Evolutionary conservation across 2,113 vertebrate genomes (phyloP).

Genomic region (Pollimyrus isidori): DNA sequence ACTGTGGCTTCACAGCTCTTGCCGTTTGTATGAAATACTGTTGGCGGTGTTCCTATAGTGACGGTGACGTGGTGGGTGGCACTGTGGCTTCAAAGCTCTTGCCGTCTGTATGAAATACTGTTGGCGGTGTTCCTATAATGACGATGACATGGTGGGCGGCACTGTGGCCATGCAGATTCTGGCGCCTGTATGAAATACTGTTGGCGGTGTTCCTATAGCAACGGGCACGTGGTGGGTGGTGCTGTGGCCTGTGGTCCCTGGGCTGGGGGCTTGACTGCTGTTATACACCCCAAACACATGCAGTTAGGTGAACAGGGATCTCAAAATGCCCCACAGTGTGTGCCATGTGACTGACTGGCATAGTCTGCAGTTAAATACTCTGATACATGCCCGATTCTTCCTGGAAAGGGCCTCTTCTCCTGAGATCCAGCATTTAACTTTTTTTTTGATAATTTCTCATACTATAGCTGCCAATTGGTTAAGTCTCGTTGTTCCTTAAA

Average conservation of each 20-base stretch:
- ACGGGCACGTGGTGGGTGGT: too few relatives aligned
- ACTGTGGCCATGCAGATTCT: too few relatives aligned
- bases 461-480: neutral
- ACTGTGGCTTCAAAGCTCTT: too few relatives aligned
- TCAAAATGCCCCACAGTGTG: neutral
- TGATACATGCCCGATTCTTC: neutral
- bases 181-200: too few relatives aligned
- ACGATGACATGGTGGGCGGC: too few relatives aligned
- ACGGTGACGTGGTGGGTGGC: too few relatives aligned
- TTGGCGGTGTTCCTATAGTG: too few relatives aligned
- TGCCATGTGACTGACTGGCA: neutral
- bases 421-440: neutral
- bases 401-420: neutral
- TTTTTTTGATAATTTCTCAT: neutral
- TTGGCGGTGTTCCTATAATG: too few relatives aligned
- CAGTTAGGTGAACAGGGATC: neutral
- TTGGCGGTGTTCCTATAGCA: too few relatives aligned
- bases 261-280: neutral
- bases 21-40: too few relatives aligned
- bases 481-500: neutral
- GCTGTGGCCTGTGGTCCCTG: neutral
- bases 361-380: neutral
- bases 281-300: neutral
- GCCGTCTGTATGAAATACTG: too few relatives aligned
- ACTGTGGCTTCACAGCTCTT: too few relatives aligned